Percentiles rank a stretch among this genome's conserved stretches.
Evolutionary conservation across 2,113 vertebrate genomes (phyloP).

Genomic region (Chascanopsetta lugubris): DNA sequence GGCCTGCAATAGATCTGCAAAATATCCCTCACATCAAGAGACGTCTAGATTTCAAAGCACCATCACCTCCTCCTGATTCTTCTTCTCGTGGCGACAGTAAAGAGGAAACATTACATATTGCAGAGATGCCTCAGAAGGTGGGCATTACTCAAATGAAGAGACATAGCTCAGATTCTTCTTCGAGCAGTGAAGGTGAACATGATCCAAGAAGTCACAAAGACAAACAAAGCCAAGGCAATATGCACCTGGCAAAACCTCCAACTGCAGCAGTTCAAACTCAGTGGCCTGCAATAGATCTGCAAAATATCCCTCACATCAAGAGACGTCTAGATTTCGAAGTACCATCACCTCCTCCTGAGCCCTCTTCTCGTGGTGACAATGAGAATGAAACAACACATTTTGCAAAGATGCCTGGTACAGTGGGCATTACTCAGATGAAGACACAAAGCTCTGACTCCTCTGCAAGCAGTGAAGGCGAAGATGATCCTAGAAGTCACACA

Average conservation of each 20-base stretch:
- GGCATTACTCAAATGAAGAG: neutral
- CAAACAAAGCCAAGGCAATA: too few relatives aligned
- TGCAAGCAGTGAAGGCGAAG: too few relatives aligned
- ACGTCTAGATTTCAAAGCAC: constrained; percentile 42
- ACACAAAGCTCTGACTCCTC: too few relatives aligned
- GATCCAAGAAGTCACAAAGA: neutral
- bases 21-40: constrained; percentile 9
- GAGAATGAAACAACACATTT: constrained; percentile 16
- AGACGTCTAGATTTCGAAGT: constrained; percentile 37
- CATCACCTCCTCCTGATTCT: constrained; percentile 9
- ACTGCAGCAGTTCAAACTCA: too few relatives aligned
- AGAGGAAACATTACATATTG: neutral
- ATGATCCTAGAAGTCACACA: too few relatives aligned
- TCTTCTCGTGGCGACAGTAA: constrained; percentile 38
- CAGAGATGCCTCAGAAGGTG: constrained; percentile 11
- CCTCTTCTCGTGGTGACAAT: constrained; percentile 48
- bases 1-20: constrained; percentile 22
- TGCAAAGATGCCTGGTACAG: neutral
- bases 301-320: neutral
- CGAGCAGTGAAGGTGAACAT: neutral
- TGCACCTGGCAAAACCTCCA: too few relatives aligned
- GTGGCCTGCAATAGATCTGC: constrained; percentile 13
- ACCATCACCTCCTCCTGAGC: neutral
- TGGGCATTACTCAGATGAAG: neutral
- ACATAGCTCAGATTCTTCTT: neutral